Evolutionary conservation across 2,797 vertebrate genomes (phyloP).

Genomic region (Enteromius mattozi): DNA sequence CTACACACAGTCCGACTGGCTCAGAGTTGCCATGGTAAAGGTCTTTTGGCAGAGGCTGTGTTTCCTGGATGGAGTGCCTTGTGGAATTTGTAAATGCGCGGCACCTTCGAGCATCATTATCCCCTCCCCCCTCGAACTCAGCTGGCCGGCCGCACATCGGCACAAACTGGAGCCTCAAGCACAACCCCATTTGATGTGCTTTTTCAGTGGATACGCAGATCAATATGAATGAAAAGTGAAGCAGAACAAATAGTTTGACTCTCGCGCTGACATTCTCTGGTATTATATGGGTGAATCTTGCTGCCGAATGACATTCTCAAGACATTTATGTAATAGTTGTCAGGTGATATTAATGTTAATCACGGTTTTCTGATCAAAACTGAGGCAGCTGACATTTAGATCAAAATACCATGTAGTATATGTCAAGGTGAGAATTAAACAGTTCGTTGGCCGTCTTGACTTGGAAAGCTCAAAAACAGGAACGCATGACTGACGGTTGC

Average conservation of each 20-base stretch:
- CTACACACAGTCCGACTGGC: constrained; percentile 57
- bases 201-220: constrained; percentile 27
- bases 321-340: constrained; percentile 65
- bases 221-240: constrained; percentile 39
- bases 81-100: constrained; percentile 61
- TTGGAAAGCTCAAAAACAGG: not conserved
- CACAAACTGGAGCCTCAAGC: constrained; percentile 17
- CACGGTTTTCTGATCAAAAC: constrained; percentile 69
- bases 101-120: constrained; percentile 64
- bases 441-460: constrained; percentile 25
- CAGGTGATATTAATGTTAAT: constrained; percentile 61
- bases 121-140: constrained; percentile 5
- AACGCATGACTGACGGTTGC: not conserved
- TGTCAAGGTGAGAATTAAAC: constrained; percentile 69
- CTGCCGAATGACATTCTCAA: constrained; percentile 68
- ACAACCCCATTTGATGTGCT: constrained; percentile 31
- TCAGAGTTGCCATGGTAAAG: constrained; percentile 65
- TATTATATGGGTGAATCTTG: constrained; percentile 53
- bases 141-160: not conserved
- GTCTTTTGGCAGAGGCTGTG: constrained; percentile 59
- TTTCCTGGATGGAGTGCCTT: constrained; percentile 62
- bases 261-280: constrained; percentile 40
- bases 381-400: constrained; percentile 77
- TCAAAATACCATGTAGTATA: constrained; percentile 74
- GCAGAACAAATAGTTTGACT: constrained; percentile 25